Conservation (phyloP, 2,113 vertebrate species). For the Pontoporia blainvillei region DNA sequence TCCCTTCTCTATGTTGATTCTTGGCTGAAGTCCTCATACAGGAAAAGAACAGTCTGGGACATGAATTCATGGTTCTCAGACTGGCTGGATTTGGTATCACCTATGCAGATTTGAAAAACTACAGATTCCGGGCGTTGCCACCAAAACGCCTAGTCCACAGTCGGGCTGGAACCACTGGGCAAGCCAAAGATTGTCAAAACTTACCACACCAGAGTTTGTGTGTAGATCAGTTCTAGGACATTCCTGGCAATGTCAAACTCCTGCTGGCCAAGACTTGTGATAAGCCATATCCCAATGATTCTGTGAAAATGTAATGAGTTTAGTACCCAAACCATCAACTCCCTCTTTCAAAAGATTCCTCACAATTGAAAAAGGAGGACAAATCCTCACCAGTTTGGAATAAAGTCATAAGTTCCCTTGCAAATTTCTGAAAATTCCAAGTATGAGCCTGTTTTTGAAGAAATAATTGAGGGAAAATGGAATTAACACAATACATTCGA, state of each 20-base stretch:
- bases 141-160: background rate
- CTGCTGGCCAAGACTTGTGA: constrained; percentile 82
- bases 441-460: background rate
- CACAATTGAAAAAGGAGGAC: background rate
- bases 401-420: background rate
- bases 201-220: constrained; percentile 95
- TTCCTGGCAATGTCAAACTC: constrained; percentile 96
- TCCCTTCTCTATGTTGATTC: background rate
- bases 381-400: background rate
- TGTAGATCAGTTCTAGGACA: constrained; percentile 93
- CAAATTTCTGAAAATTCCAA: background rate
- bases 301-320: constrained; percentile 73
- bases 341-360: background rate
- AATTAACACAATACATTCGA: background rate
- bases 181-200: background rate
- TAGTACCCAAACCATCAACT: background rate
- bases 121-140: background rate
- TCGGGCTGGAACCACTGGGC: background rate
- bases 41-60: background rate
- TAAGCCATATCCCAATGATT: constrained; percentile 85
- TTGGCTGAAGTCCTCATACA: background rate
- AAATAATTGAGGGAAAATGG: background rate
- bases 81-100: background rate
- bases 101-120: background rate
- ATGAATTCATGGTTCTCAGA: background rate